A percentile compares a stretch with the other conserved stretches of the same genome.
These are phyloP conservation scores for Melolontha melolontha DNA, from an alignment of 2,888 invertebrate species.

Conservation along the genomic window DNA sequence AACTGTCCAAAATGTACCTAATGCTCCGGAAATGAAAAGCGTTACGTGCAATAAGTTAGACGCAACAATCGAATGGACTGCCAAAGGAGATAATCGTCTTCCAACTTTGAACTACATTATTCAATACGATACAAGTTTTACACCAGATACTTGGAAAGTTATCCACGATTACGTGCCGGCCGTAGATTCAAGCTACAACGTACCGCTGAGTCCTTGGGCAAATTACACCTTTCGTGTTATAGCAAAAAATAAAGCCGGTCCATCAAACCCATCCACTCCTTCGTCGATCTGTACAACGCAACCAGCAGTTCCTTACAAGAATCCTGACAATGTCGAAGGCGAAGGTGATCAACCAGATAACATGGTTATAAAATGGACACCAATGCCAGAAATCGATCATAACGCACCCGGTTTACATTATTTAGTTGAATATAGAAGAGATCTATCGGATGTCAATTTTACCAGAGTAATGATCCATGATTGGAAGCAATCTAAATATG, in stretches of 20 bases:
- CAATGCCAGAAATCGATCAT: conserved; percentile 97
- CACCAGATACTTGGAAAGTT: conserved; percentile 91
- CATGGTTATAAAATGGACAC: conserved; percentile 94
- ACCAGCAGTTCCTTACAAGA: conserved; percentile 89
- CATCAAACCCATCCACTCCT: conserved; percentile 86
- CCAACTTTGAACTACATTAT: conserved; percentile 91
- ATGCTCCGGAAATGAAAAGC: conserved; percentile 78
- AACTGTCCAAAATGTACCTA: conserved; percentile 96
- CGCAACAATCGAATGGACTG: conserved; percentile 87
- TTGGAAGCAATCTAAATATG: conserved; percentile 77
- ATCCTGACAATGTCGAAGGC: conserved; percentile 93
- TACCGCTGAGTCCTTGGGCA: conserved; percentile 87
- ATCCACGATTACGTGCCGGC: conserved; percentile 83
- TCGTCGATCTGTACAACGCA: conserved; percentile 88
- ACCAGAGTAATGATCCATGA: conserved; percentile 79
- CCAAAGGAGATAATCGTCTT: conserved; percentile 95
- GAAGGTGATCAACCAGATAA: conserved; percentile 89
- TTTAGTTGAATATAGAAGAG: conserved; percentile 86
- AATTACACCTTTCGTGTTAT: conserved; percentile 96
- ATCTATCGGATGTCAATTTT: conserved; percentile 80
- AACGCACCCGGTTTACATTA: conserved; percentile 96
- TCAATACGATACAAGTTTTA: conserved; percentile 94
- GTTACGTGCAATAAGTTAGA: conserved; percentile 78
- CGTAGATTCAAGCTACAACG: conserved; percentile 75
- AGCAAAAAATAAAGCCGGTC: conserved; percentile 94